Base-by-base conservation (phyloP, 2,113 vertebrate genomes). In the Morone chrysops region DNA sequence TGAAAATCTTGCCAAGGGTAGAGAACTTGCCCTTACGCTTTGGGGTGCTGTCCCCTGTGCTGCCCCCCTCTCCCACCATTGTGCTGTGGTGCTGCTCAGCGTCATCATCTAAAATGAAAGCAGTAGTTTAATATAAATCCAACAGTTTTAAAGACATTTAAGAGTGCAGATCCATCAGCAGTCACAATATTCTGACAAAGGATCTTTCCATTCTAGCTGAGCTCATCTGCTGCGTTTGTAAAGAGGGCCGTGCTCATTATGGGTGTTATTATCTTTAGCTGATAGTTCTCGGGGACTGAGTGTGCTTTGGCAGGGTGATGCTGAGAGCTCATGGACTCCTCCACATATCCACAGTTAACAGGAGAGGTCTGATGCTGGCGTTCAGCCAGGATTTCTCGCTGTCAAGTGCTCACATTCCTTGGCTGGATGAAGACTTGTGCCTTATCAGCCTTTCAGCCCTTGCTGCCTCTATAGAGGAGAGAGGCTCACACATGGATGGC, bases 1-100 rank as follows among this genome's bases (percentile, higher is more conserved):
- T 99, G 93, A 99, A 99, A 93, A 99, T 97, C 92, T 99, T 99
- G 90, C 98, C 98, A 73, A 99, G 96, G 60, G 96, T 94, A 0
- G 98, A 96, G 87, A 99, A 98, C 94, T 99, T 99, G 94, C 97
- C 98, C 92, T 98, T 99, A 81, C 97, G 97, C 89, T 98, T 99
- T 0, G 96, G 96, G 0, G 98, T 98, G 72, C 85, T 92, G 70
- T 97, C 97, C 38, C 97, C 97, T 0, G 95, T 93, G 88, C 95
- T 96, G 85, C 96, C 92, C 76, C 95, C 96, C 25, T 98, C 97
- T 67, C 96, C 94, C 89, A 94, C 95, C 82, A 90, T 90, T 88
- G 96, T 96, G 90, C 94, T 70, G 70, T 95, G 93, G 74, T 93
- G 86, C 91, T 97, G 96, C 94, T 96, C 95, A 88, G 96, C 96